A percentile compares a stretch with the other conserved stretches of the same genome.
Conservation (phyloP, 2,113 vertebrate species). For the Pogona vitticeps region DNA sequence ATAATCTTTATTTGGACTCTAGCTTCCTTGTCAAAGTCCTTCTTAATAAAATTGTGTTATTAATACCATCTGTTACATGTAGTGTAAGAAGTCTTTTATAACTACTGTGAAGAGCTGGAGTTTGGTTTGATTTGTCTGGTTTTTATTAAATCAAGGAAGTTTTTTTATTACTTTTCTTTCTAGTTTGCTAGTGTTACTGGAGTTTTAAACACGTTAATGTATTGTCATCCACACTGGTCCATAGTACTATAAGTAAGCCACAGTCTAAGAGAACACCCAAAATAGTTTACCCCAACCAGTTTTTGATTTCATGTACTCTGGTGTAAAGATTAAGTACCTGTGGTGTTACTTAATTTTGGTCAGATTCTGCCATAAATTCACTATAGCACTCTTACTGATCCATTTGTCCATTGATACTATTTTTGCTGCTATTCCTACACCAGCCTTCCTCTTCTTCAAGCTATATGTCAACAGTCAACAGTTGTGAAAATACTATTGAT, state of each 20-base stretch:
- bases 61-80: conserved; percentile 36
- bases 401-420: no score
- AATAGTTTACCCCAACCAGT: no score
- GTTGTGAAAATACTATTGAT: no score
- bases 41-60: conserved; percentile 28
- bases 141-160: not conserved
- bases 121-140: not conserved
- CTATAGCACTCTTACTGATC: no score
- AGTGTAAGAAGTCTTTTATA: not conserved
- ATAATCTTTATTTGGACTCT: conserved; percentile 51
- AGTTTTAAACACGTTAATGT: not conserved
- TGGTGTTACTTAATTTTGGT: no score
- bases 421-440: no score
- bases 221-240: not conserved
- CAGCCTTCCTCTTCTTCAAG: no score
- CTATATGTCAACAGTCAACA: no score
- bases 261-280: not conserved
- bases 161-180: not conserved
- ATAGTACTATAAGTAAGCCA: not conserved
- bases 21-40: conserved; percentile 21
- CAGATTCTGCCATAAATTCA: no score
- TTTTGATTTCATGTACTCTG: no score
- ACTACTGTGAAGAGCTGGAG: not conserved
- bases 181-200: no score
- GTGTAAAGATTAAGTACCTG: no score